These are phyloP conservation scores for Calliphora vicina DNA, from an alignment of 1,140 invertebrate species.

Conservation along the genomic window DNA sequence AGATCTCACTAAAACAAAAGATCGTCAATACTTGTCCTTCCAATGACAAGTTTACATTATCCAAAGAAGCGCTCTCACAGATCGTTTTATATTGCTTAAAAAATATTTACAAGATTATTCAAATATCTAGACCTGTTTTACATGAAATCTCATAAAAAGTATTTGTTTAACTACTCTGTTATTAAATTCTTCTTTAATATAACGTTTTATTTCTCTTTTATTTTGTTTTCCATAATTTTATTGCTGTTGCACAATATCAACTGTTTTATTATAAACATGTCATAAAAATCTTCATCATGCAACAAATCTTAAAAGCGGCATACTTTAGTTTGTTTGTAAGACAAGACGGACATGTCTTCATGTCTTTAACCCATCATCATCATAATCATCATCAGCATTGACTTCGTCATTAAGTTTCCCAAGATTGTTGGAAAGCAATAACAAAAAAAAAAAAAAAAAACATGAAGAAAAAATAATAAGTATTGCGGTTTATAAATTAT, in stretches of 20 bases:
- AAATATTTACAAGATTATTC: too few relatives aligned
- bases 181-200: neutral
- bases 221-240: neutral
- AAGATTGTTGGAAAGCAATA: neutral
- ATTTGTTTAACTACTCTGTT: too few relatives aligned
- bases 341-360: neutral
- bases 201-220: neutral
- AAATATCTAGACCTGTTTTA: too few relatives aligned
- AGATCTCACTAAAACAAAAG: too few relatives aligned
- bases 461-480: neutral
- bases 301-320: neutral
- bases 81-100: too few relatives aligned
- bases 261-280: slow-evolving; percentile 17
- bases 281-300: neutral
- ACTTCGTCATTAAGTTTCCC: neutral
- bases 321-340: neutral
- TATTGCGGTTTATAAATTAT: slow-evolving; percentile 22
- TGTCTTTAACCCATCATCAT: neutral
- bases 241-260: neutral
- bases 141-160: too few relatives aligned
- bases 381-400: neutral
- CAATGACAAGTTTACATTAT: too few relatives aligned
- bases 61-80: too few relatives aligned
- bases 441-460: neutral
- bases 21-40: too few relatives aligned